Evolutionary conservation across 2,113 vertebrate genomes (phyloP).

Genomic region (Ancistrus triradiatus): DNA sequence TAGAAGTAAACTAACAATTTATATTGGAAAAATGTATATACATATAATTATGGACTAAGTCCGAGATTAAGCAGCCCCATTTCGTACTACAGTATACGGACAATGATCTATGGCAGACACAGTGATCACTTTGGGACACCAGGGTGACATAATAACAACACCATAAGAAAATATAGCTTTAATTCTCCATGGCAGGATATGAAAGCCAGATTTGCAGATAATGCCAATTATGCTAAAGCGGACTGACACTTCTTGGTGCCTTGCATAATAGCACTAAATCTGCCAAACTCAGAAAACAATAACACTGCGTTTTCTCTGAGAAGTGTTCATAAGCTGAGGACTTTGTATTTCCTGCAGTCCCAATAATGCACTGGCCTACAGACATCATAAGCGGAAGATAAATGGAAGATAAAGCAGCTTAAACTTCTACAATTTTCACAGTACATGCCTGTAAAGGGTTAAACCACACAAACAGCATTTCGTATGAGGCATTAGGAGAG

Average conservation of each 20-base stretch:
- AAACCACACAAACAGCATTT: slow-evolving; percentile 40
- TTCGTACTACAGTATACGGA: background rate
- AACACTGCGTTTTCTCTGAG: slow-evolving; percentile 21
- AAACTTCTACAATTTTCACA: slow-evolving; percentile 23
- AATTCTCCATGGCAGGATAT: slow-evolving; percentile 3
- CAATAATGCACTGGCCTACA: slow-evolving; percentile 35
- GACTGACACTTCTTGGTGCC: slow-evolving; percentile 13
- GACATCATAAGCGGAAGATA: slow-evolving; percentile 20
- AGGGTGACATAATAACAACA: slow-evolving; percentile 5
- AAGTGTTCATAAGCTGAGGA: slow-evolving; percentile 31
- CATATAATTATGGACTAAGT: no score
- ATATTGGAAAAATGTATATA: background rate
- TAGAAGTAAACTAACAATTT: background rate
- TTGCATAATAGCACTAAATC: slow-evolving; percentile 12
- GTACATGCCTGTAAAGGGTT: slow-evolving; percentile 54
- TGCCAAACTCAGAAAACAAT: slow-evolving; percentile 29
- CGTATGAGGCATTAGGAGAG: slow-evolving; percentile 33
- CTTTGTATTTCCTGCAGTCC: slow-evolving; percentile 27
- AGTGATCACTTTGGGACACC: slow-evolving; percentile 17
- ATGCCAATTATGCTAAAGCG: slow-evolving; percentile 26
- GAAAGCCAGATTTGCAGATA: slow-evolving; percentile 25
- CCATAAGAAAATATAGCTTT: slow-evolving; percentile 12
- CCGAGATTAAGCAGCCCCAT: no score
- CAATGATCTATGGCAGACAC: slow-evolving; percentile 10
- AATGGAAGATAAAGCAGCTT: slow-evolving; percentile 30